These are phyloP conservation scores for Noctua janthina DNA, from an alignment of 2,888 invertebrate species.

Conservation along the genomic window DNA sequence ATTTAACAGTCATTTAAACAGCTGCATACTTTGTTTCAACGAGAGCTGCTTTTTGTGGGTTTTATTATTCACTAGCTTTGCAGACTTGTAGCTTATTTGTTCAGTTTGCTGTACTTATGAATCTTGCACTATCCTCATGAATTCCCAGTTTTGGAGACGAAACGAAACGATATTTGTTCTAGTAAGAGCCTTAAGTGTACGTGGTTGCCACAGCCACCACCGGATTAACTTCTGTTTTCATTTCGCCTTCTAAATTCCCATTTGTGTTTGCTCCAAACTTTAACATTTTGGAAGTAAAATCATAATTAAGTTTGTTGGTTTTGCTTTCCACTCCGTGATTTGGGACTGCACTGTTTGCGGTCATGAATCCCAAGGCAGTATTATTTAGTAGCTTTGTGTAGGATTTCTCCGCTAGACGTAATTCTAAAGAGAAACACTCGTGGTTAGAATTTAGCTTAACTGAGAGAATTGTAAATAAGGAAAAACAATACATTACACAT, in stretches of 20 bases:
- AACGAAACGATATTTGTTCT: neutral
- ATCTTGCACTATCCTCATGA: neutral
- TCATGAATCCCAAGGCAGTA: constrained; percentile 49
- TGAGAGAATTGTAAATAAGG: constrained; percentile 15
- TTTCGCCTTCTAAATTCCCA: constrained; percentile 28
- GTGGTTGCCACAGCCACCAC: constrained; percentile 16
- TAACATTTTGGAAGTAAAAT: constrained; percentile 32
- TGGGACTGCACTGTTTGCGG: constrained; percentile 54
- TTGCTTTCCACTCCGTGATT: constrained; percentile 48
- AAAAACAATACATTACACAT: neutral
- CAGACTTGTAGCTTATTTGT: constrained; percentile 11
- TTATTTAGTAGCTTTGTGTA: constrained; percentile 57
- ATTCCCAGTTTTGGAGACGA: neutral
- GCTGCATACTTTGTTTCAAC: constrained; percentile 50
- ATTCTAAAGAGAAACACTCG: constrained; percentile 37
- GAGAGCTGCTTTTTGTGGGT: constrained; percentile 35
- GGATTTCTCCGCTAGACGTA: constrained; percentile 32
- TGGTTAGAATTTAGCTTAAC: constrained; percentile 31
- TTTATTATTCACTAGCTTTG: constrained; percentile 24
- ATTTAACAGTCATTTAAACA: constrained; percentile 59
- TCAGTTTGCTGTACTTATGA: neutral
- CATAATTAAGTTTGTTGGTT: constrained; percentile 35
- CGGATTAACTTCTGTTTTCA: constrained; percentile 40
- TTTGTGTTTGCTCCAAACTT: constrained; percentile 37
- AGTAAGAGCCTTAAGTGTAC: neutral